Conservation (phyloP, 2,113 vertebrate species). For the Mesoclemmys tuberculata region DNA sequence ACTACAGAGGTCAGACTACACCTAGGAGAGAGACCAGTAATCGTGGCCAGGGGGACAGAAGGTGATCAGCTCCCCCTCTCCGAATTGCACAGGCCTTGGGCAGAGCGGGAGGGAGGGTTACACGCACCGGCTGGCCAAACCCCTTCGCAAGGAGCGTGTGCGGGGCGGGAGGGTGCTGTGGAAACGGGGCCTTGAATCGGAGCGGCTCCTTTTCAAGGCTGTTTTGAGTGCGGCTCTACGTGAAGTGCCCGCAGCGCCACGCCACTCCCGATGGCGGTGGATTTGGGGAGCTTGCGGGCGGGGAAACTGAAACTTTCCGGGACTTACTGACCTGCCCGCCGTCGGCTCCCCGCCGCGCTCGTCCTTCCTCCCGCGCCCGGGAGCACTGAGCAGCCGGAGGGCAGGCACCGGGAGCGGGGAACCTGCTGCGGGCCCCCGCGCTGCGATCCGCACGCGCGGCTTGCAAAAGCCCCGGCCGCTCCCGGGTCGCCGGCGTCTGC, state of each 20-base stretch:
- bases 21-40: neutral
- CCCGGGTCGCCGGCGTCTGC: conserved; percentile 4
- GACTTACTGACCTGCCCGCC: neutral
- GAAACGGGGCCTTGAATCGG: neutral
- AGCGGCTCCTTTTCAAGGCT: neutral
- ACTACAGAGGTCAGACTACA: neutral
- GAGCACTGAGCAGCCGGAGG: neutral
- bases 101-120: neutral
- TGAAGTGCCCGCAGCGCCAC: too few relatives aligned
- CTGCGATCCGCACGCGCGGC: too few relatives aligned
- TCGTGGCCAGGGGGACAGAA: neutral
- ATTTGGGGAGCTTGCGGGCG: neutral
- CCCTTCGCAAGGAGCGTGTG: neutral
- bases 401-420: too few relatives aligned
- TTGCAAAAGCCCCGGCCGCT: neutral
- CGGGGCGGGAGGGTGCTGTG: neutral
- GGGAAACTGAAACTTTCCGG: neutral
- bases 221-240: neutral
- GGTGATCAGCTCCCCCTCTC: neutral
- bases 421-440: too few relatives aligned
- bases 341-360: neutral
- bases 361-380: neutral
- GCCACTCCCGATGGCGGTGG: neutral
- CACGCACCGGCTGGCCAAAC: neutral
- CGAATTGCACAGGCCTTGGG: neutral